phyloP scores from a whole-genome alignment of 2,797 vertebrate species.

The Naso thynnoides region DNA sequence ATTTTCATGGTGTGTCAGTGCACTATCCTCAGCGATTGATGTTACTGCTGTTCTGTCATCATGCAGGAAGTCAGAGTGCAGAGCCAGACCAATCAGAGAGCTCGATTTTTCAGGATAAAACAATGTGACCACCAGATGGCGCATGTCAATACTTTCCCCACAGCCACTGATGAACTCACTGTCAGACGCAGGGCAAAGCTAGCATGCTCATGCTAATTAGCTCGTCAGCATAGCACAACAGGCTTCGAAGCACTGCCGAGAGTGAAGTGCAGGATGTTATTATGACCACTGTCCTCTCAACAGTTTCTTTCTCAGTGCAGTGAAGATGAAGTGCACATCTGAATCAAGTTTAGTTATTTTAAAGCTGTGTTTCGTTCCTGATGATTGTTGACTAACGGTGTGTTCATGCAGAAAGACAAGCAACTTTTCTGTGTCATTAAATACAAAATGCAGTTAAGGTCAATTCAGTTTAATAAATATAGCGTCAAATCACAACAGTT shows the following conservation, averaged over 20 bases:
- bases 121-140: constrained; percentile 15
- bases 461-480: too few relatives aligned
- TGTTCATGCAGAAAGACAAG: too few relatives aligned
- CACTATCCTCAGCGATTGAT: not conserved
- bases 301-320: not conserved
- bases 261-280: constrained; percentile 5
- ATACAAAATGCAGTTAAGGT: too few relatives aligned
- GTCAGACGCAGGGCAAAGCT: too few relatives aligned
- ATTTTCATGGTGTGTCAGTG: not conserved
- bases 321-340: not conserved
- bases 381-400: not conserved
- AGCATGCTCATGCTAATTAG: constrained; percentile 14
- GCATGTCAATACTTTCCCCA: not conserved
- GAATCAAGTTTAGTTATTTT: not conserved
- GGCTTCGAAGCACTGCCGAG: not conserved
- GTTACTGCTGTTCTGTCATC: not conserved
- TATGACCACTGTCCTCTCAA: constrained; percentile 5
- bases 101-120: not conserved
- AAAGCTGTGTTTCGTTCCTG: not conserved
- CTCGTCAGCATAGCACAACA: constrained; percentile 3
- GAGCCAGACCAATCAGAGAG: not conserved
- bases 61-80: not conserved
- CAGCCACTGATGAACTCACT: not conserved
- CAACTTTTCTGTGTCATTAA: too few relatives aligned
- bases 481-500: too few relatives aligned